Percentiles rank a stretch among this genome's conserved stretches.
Conservation (phyloP, 2,888 invertebrate genomes). For the Eristalinus aeneus region DNA sequence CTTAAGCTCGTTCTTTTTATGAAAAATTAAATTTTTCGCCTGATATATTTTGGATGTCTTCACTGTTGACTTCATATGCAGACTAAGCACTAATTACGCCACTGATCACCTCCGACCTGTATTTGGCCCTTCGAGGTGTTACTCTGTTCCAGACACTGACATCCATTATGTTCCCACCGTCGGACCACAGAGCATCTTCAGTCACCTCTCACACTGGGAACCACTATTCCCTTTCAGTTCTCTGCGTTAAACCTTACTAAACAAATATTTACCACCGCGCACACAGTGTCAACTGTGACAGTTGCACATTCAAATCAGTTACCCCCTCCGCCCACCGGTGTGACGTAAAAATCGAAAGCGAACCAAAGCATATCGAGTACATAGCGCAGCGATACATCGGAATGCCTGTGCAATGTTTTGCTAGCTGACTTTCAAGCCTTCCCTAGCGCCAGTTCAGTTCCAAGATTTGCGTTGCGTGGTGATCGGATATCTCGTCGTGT, state of each 20-base stretch:
- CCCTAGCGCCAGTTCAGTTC: slow-evolving; percentile 56
- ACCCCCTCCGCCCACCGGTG: slow-evolving; percentile 37
- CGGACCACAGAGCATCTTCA: not conserved
- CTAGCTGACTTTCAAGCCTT: slow-evolving; percentile 25
- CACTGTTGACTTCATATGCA: too few species aligned
- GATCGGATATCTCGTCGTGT: slow-evolving; percentile 44
- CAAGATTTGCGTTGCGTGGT: slow-evolving; percentile 64
- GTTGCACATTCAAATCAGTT: slow-evolving; percentile 65
- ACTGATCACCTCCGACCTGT: too few species aligned
- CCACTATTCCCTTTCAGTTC: slow-evolving; percentile 20
- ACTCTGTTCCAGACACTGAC: not conserved
- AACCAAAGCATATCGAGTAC: slow-evolving; percentile 26
- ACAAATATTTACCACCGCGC: slow-evolving; percentile 64
- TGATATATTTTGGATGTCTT: too few species aligned
- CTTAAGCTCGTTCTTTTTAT: too few species aligned
- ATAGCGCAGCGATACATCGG: slow-evolving; percentile 48
- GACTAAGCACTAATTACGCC: too few species aligned
- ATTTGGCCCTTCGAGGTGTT: too few species aligned
- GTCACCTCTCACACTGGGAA: slow-evolving; percentile 12
- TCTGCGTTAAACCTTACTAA: slow-evolving; percentile 55
- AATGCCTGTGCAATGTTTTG: slow-evolving; percentile 33
- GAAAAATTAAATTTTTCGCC: too few species aligned
- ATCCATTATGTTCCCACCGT: not conserved
- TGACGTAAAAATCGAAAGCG: slow-evolving; percentile 70
- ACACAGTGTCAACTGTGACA: slow-evolving; percentile 43